phyloP scores from a whole-genome alignment of 2,888 invertebrate species.

The Dynastes hyllus region DNA sequence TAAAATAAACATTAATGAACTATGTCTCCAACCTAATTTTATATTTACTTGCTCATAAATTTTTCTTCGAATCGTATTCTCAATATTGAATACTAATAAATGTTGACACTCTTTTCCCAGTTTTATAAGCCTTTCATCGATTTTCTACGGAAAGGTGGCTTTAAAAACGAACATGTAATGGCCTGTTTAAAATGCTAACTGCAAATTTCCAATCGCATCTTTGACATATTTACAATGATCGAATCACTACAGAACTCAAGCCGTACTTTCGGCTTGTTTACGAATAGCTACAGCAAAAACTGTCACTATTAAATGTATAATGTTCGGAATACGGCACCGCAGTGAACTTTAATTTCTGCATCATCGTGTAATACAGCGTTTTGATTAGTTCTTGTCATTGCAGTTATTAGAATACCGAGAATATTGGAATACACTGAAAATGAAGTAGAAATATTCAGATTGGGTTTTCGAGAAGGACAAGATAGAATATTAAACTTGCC shows the following conservation, averaged over 20 bases:
- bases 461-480: too few relatives aligned
- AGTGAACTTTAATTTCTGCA: too few relatives aligned
- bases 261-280: too few relatives aligned
- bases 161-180: slow-evolving; percentile 4
- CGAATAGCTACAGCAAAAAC: too few relatives aligned
- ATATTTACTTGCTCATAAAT: slow-evolving; percentile 6
- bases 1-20: not conserved
- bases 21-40: not conserved
- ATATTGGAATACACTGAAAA: too few relatives aligned
- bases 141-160: not conserved
- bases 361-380: too few relatives aligned
- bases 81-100: slow-evolving; percentile 10
- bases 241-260: not conserved
- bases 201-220: not conserved
- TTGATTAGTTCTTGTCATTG: too few relatives aligned
- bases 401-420: too few relatives aligned
- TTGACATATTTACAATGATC: slow-evolving; percentile 9
- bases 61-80: not conserved
- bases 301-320: too few relatives aligned
- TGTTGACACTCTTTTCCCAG: not conserved
- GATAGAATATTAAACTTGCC: too few relatives aligned
- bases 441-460: too few relatives aligned
- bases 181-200: slow-evolving; percentile 16
- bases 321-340: too few relatives aligned
- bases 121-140: not conserved